Evolutionary conservation across 1,140 invertebrate genomes (phyloP).

Genomic region (Branchinecta lindahli): DNA sequence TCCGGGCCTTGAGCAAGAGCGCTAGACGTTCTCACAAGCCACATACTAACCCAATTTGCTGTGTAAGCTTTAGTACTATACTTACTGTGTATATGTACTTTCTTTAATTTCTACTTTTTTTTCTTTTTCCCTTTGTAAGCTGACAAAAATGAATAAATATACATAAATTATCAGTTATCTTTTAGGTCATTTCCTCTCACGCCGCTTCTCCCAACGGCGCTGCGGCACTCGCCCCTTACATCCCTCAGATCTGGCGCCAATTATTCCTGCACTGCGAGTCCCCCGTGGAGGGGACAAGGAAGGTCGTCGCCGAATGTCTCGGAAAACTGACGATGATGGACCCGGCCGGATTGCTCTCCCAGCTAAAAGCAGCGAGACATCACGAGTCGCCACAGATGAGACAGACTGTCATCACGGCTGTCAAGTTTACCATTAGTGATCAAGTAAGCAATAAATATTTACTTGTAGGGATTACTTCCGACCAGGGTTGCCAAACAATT

Average conservation of each 20-base stretch:
- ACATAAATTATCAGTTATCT: too few species aligned
- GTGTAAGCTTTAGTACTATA: too few species aligned
- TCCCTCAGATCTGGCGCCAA: slow-evolving; percentile 53
- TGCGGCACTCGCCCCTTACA: slow-evolving; percentile 24
- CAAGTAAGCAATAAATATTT: slow-evolving; percentile 38
- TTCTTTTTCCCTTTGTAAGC: too few species aligned
- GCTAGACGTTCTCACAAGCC: too few species aligned
- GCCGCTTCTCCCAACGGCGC: slow-evolving; percentile 18
- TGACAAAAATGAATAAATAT: too few species aligned
- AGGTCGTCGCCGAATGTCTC: slow-evolving; percentile 95
- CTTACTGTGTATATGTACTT: too few species aligned
- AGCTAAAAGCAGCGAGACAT: slow-evolving; percentile 54
- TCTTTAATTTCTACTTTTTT: too few species aligned
- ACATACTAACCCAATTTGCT: too few species aligned
- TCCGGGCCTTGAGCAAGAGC: too few species aligned
- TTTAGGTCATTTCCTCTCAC: slow-evolving; percentile 11
- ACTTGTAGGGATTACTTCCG: too few species aligned
- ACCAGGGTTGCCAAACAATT: too few species aligned
- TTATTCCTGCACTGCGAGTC: slow-evolving; percentile 89
- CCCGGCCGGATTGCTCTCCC: slow-evolving; percentile 59
- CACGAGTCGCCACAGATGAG: slow-evolving; percentile 70
- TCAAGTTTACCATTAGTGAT: slow-evolving; percentile 96
- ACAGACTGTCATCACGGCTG: slow-evolving; percentile 92
- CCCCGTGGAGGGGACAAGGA: slow-evolving; percentile 87
- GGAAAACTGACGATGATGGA: slow-evolving; percentile 94